phyloP scores from a whole-genome alignment of 2,888 invertebrate genomes.

The Macrophya annulata region DNA sequence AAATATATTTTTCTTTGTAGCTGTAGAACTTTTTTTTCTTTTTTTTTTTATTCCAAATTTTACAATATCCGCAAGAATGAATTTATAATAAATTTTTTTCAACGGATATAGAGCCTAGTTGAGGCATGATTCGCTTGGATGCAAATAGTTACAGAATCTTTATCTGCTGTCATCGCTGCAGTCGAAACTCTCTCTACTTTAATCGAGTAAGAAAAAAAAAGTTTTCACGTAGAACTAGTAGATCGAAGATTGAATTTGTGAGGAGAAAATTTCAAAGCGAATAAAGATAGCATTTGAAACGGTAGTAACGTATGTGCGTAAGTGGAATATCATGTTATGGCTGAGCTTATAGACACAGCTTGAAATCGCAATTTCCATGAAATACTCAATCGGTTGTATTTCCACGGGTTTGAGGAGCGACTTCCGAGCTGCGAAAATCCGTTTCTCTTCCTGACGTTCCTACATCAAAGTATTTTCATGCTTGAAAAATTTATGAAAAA shows the following conservation, averaged over 20 bases:
- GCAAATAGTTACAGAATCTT: background rate
- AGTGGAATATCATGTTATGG: constrained; percentile 15
- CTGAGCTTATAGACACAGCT: constrained; percentile 28
- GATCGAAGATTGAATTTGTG: background rate
- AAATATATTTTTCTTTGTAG: background rate
- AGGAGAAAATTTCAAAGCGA: constrained; percentile 21
- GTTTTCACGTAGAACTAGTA: background rate
- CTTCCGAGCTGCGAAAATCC: background rate
- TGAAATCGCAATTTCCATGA: constrained; percentile 14
- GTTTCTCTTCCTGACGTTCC: background rate
- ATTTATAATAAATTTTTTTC: background rate
- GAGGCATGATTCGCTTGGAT: background rate
- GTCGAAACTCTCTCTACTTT: background rate
- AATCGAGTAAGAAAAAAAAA: background rate
- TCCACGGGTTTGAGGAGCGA: background rate
- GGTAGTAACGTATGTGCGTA: constrained; percentile 31
- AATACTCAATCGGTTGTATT: constrained; percentile 11
- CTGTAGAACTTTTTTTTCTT: too few relatives aligned
- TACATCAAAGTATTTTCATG: constrained; percentile 16
- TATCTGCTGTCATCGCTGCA: background rate
- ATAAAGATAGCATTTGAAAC: background rate
- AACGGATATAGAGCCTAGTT: background rate
- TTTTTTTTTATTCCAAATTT: background rate
- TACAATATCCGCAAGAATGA: background rate
- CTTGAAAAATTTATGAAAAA: background rate